Conservation (phyloP, 2,113 vertebrate genomes). For the Gymnobelideus leadbeateri region DNA sequence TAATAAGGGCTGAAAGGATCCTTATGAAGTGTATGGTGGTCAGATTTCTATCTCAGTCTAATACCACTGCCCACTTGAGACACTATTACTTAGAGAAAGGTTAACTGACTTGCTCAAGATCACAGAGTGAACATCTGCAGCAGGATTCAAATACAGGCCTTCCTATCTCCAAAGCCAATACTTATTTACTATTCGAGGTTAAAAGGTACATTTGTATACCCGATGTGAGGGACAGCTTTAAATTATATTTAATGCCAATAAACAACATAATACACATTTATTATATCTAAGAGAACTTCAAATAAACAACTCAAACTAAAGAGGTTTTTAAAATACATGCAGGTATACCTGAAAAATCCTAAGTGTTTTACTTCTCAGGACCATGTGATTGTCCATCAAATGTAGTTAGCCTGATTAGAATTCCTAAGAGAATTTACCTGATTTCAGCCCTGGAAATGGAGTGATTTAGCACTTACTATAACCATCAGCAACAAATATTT, state of each 20-base stretch:
- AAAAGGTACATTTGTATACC: background rate
- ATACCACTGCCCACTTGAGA: background rate
- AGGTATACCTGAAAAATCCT: background rate
- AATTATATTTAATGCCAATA: background rate
- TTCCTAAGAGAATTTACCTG: background rate
- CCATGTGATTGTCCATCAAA: background rate
- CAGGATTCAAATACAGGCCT: background rate
- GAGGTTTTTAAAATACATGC: background rate
- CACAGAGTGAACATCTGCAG: background rate
- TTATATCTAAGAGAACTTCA: background rate
- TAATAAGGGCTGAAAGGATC: background rate
- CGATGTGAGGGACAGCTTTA: background rate
- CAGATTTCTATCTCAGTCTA: background rate
- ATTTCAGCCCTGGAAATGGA: no score
- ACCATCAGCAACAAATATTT: rapidly evolving
- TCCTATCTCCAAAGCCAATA: background rate
- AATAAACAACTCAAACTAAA: background rate
- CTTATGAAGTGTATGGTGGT: background rate
- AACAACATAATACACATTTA: background rate
- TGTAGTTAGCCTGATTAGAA: background rate
- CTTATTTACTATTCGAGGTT: background rate
- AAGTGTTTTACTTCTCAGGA: background rate
- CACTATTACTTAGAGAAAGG: background rate
- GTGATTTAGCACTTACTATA: background rate
- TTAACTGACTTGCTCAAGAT: background rate